These are phyloP conservation scores for Equus quagga DNA, from an alignment of 2,113 vertebrate species.

Conservation along the genomic window DNA sequence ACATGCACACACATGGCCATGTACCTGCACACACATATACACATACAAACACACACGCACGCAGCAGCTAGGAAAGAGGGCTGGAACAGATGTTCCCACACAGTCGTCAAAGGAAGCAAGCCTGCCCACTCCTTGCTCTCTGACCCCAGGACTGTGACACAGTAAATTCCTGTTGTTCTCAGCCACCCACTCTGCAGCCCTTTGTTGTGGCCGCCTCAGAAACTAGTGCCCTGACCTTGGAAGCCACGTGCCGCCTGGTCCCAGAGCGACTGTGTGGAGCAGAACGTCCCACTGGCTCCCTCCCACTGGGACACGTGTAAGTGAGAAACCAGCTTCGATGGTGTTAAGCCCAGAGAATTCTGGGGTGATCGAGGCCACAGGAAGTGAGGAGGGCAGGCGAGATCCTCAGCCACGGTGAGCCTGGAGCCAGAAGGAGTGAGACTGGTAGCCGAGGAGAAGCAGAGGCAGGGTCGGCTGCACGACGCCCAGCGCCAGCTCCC, in stretches of 20 bases:
- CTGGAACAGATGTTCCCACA: not conserved
- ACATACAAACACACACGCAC: not conserved
- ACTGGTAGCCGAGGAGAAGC: too few species aligned
- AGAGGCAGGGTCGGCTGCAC: fast-evolving
- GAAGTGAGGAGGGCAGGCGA: not conserved
- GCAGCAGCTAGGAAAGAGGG: not conserved
- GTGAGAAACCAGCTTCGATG: too few species aligned
- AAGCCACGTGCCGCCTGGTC: not conserved
- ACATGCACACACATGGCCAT: too few species aligned
- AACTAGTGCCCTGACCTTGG: not conserved
- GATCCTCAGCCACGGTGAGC: not conserved
- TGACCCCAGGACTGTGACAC: not conserved
- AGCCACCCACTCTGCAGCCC: not conserved
- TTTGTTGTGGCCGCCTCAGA: not conserved
- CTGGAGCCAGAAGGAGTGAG: not conserved
- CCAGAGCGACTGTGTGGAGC: not conserved
- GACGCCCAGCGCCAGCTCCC: fast-evolving
- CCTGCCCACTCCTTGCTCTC: too few species aligned
- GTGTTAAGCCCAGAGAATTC: not conserved
- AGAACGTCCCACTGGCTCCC: fast-evolving
- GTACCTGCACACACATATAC: not conserved
- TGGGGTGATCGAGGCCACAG: not conserved
- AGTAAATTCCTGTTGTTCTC: not conserved
- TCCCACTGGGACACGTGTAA: too few species aligned
- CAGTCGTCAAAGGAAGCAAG: not conserved